phyloP scores from a whole-genome alignment of 92 coral and sea anemone species.

The Plumapathes pennacea region DNA sequence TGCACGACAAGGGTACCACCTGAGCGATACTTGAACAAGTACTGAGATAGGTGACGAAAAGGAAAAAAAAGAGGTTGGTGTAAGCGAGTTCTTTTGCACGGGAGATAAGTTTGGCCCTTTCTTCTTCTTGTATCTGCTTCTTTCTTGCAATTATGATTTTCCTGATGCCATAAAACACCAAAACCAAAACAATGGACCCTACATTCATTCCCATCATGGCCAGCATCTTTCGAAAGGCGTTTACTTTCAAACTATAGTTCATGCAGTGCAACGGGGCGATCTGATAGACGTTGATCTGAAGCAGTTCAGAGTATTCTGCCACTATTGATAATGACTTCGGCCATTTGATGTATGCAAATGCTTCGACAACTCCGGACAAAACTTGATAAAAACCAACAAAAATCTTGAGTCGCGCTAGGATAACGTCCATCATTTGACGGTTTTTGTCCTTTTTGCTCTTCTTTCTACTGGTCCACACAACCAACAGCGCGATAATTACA shows the following conservation, averaged over 20 bases:
- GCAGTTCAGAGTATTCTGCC: slow-evolving; percentile 6
- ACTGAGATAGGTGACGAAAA: slow-evolving; percentile 8
- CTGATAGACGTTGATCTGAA: slow-evolving; percentile 15
- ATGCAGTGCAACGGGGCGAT: slow-evolving; percentile 14
- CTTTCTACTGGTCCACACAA: neutral
- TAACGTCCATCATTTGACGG: neutral
- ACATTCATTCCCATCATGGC: slow-evolving; percentile 6
- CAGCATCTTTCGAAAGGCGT: slow-evolving; percentile 10
- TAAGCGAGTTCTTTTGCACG: neutral
- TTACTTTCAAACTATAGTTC: neutral
- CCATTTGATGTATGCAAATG: slow-evolving; percentile 19
- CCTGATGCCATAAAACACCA: neutral
- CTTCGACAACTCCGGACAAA: slow-evolving; percentile 8
- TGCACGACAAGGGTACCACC: slow-evolving; percentile 12
- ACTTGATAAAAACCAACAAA: slow-evolving; percentile 23
- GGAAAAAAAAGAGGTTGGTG: slow-evolving; percentile 3
- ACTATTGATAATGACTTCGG: slow-evolving; percentile 2
- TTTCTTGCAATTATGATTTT: neutral
- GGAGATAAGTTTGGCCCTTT: neutral
- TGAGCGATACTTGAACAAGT: slow-evolving; percentile 6
- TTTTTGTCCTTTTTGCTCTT: neutral
- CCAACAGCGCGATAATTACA: neutral
- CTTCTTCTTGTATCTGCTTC: no score
- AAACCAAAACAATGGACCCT: neutral
- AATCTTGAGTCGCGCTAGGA: slow-evolving; percentile 10